A percentile compares a stretch with the other conserved stretches of the same genome.
phyloP scores from a whole-genome alignment of 2,888 invertebrate genomes.

The Acleris laterana region DNA sequence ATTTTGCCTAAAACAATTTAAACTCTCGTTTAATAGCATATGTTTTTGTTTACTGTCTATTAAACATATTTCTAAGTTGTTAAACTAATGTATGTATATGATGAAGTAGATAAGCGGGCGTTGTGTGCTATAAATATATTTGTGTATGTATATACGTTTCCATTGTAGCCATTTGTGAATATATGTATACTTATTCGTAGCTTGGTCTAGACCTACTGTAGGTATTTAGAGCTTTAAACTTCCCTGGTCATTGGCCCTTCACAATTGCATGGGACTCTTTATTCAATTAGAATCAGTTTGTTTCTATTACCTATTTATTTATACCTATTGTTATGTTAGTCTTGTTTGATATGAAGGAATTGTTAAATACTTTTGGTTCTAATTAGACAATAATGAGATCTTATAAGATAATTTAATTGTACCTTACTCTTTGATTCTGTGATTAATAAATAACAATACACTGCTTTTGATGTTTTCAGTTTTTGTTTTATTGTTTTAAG shows the following conservation, averaged over 20 bases:
- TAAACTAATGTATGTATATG: constrained; percentile 32
- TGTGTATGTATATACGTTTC: constrained; percentile 19
- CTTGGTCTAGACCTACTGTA: constrained; percentile 36
- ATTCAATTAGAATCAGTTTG: not conserved
- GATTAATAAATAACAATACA: not conserved
- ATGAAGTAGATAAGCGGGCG: constrained; percentile 33
- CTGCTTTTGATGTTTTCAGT: not conserved
- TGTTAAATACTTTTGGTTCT: not conserved
- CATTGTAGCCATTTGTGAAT: constrained; percentile 29
- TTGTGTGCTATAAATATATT: constrained; percentile 29
- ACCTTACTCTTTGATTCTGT: not conserved
- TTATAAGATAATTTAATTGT: not conserved
- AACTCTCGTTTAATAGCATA: constrained; percentile 54
- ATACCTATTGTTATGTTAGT: not conserved
- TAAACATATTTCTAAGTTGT: constrained; percentile 47
- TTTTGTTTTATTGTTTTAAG: constrained; percentile 4
- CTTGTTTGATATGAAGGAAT: not conserved
- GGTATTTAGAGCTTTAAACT: constrained; percentile 37
- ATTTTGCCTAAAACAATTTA: constrained; percentile 53
- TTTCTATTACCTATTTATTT: not conserved
- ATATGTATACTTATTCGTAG: constrained; percentile 24
- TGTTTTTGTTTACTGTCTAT: constrained; percentile 65
- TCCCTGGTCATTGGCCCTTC: constrained; percentile 35
- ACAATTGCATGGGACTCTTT: constrained; percentile 13
- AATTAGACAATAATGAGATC: not conserved